These are phyloP conservation scores for Frankliniella intonsa DNA, from an alignment of 2,888 invertebrate genomes.

Conservation along the genomic window DNA sequence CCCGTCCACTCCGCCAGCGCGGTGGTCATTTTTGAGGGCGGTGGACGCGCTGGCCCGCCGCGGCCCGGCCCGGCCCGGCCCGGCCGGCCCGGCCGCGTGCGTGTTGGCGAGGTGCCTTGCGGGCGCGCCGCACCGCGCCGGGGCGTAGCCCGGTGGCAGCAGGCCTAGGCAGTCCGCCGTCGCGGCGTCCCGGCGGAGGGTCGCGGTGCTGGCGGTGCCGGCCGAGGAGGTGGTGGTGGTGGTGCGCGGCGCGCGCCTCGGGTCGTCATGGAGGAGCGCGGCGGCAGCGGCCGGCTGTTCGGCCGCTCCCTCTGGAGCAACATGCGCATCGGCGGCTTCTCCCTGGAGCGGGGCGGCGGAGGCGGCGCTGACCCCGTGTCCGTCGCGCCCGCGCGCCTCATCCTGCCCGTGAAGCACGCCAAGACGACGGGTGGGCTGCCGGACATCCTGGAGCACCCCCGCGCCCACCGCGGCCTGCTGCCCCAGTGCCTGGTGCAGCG, in stretches of 20 bases:
- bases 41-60: no score
- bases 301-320: constrained; percentile 27
- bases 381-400: not conserved
- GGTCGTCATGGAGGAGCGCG: constrained; percentile 31
- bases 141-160: not conserved
- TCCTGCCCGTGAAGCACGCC: constrained; percentile 30
- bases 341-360: not conserved
- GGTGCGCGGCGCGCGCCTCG: not conserved
- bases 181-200: not conserved
- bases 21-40: no score
- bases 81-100: not conserved
- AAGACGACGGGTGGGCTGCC: constrained; percentile 30
- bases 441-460: constrained; percentile 28
- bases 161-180: not conserved
- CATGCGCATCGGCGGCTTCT: constrained; percentile 15
- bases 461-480: not conserved
- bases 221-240: no score
- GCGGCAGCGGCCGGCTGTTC: not conserved
- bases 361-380: not conserved
- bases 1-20: no score
- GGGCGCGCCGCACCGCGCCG: not conserved
- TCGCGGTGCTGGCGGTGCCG: not conserved
- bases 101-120: not conserved
- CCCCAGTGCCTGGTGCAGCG: constrained; percentile 11
- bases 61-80: not conserved